phyloP scores from a whole-genome alignment of 2,888 invertebrate genomes.

The Saturnia japonica region DNA sequence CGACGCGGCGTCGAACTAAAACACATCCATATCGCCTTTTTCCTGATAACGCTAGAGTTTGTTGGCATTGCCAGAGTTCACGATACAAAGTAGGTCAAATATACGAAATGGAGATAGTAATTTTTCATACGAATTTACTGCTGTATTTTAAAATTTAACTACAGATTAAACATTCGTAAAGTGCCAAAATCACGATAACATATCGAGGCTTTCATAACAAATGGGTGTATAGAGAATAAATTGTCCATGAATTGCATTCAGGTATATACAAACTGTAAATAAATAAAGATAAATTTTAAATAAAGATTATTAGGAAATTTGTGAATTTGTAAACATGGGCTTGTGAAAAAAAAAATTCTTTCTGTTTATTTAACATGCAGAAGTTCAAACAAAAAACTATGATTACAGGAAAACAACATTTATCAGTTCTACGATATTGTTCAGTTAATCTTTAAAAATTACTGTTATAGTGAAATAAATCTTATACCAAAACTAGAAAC shows the following conservation, averaged over 20 bases:
- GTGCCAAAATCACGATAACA: background rate
- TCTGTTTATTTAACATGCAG: no score
- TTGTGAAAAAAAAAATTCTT: no score
- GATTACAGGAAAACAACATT: no score
- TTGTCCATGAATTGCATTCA: background rate
- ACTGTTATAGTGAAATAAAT: no score
- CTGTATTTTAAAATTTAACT: background rate
- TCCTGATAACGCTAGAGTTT: background rate
- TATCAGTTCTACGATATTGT: no score
- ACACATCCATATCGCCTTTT: background rate
- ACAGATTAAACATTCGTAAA: background rate
- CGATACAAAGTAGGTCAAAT: slow-evolving; percentile 1
- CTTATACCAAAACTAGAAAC: no score
- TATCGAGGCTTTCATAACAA: background rate
- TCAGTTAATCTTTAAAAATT: no score
- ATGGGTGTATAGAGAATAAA: background rate
- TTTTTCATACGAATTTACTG: background rate
- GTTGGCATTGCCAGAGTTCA: slow-evolving; percentile 1
- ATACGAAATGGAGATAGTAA: background rate
- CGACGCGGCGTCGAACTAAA: background rate
- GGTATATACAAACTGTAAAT: no score
- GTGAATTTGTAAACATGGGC: no score
- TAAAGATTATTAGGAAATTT: no score
- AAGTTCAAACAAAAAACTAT: no score
- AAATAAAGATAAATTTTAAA: background rate